Percentiles rank a stretch among this genome's conserved stretches.
phyloP scores from a whole-genome alignment of 1,140 invertebrate genomes.

The Hycleus phaleratus region DNA sequence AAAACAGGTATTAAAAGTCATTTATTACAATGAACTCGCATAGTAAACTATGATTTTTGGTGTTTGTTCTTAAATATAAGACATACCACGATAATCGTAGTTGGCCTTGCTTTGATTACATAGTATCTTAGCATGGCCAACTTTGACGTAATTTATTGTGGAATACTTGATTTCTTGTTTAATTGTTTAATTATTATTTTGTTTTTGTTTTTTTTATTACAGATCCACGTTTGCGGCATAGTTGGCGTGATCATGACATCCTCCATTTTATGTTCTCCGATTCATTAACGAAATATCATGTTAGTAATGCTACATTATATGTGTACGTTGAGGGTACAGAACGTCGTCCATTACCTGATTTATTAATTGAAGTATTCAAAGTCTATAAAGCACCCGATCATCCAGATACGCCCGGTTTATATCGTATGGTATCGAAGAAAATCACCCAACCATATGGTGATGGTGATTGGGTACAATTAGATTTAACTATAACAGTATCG shows the following conservation, averaged over 20 bases:
- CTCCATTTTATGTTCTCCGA: slow-evolving; percentile 47
- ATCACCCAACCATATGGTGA: slow-evolving; percentile 35
- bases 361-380: slow-evolving; percentile 34
- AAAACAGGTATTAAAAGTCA: too few species aligned
- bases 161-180: not conserved
- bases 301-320: slow-evolving; percentile 44
- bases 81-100: too few species aligned
- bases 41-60: too few species aligned
- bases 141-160: too few species aligned
- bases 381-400: slow-evolving; percentile 28
- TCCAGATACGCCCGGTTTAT: slow-evolving; percentile 23
- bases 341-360: slow-evolving; percentile 21
- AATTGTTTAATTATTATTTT: not conserved
- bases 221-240: slow-evolving; percentile 42
- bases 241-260: slow-evolving; percentile 37
- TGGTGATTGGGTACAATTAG: slow-evolving; percentile 65
- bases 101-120: too few species aligned
- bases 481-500: slow-evolving; percentile 65
- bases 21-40: too few species aligned
- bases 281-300: slow-evolving; percentile 42
- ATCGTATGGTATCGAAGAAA: slow-evolving; percentile 24
- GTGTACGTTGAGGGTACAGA: slow-evolving; percentile 40
- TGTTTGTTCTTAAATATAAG: too few species aligned
- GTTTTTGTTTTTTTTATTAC: slow-evolving; percentile 23
- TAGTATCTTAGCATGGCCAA: too few species aligned